phyloP scores from a whole-genome alignment of 2,113 vertebrate species.

The Hippocampus barbouri region DNA sequence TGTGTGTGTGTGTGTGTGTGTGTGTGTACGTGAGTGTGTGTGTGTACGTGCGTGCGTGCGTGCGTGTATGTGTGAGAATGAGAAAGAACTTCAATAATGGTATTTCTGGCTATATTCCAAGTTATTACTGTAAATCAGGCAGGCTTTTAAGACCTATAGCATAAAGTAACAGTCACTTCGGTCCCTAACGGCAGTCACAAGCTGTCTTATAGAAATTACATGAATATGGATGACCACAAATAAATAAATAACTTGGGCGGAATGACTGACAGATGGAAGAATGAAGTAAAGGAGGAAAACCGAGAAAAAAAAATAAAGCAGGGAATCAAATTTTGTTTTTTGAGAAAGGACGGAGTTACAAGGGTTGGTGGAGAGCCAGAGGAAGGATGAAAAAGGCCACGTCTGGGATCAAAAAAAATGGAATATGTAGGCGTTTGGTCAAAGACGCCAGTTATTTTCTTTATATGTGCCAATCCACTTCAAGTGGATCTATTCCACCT shows the following conservation, averaged over 20 bases:
- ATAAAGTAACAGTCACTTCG: constrained; percentile 65
- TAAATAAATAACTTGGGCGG: constrained; percentile 26
- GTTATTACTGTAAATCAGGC: constrained; percentile 71
- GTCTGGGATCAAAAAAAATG: not conserved
- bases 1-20: not conserved
- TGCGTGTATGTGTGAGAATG: not conserved
- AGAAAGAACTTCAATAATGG: constrained; percentile 49
- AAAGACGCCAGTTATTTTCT: not conserved
- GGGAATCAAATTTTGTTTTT: constrained; percentile 8
- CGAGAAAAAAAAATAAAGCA: constrained; percentile 15
- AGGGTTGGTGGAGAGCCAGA: not conserved
- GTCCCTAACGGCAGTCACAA: constrained; percentile 59
- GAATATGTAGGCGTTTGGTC: not conserved
- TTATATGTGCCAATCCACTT: not conserved
- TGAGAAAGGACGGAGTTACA: not conserved
- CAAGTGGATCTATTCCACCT: not conserved
- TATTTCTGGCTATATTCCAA: constrained; percentile 70
- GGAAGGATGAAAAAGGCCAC: not conserved
- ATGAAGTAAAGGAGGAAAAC: constrained; percentile 13
- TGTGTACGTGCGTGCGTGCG: too few relatives aligned
- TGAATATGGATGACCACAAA: constrained; percentile 66
- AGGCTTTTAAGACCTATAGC: constrained; percentile 66
- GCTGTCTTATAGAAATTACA: constrained; percentile 67
- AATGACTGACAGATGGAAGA: constrained; percentile 33
- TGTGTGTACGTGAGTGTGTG: not conserved